Conservation (phyloP, 2,113 vertebrate genomes). For the Aegotheles bennettii region DNA sequence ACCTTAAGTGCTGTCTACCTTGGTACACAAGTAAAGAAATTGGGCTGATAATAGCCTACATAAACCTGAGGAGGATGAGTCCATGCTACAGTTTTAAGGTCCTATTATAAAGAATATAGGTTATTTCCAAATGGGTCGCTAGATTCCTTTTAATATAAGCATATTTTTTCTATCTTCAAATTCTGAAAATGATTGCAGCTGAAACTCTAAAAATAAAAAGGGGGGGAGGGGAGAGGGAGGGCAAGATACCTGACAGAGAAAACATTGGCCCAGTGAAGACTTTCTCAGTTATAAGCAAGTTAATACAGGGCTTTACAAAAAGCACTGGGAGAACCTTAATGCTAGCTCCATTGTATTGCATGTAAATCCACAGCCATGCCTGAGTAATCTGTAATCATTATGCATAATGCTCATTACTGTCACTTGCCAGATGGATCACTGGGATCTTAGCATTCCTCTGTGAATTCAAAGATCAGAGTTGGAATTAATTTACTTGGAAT, state of each 20-base stretch:
- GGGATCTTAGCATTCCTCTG: background rate
- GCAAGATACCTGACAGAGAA: background rate
- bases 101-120: background rate
- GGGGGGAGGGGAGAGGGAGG: too few relatives aligned
- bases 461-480: conserved; percentile 7
- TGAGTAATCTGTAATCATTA: background rate
- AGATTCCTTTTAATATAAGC: background rate
- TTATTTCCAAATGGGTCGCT: background rate
- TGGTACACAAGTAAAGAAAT: background rate
- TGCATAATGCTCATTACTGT: background rate
- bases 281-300: background rate
- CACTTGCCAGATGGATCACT: conserved; percentile 23
- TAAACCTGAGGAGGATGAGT: background rate
- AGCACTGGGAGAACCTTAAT: background rate
- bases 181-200: background rate
- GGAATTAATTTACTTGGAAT: conserved; percentile 6
- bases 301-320: background rate
- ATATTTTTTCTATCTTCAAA: background rate
- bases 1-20: background rate
- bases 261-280: background rate
- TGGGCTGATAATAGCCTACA: background rate
- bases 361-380: background rate
- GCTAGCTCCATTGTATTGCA: background rate
- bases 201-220: background rate
- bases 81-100: background rate